Evolutionary conservation across 2,113 vertebrate genomes (phyloP), one percentile per base, ranked within the genome.

Genomic region (Lepus americanus): DNA sequence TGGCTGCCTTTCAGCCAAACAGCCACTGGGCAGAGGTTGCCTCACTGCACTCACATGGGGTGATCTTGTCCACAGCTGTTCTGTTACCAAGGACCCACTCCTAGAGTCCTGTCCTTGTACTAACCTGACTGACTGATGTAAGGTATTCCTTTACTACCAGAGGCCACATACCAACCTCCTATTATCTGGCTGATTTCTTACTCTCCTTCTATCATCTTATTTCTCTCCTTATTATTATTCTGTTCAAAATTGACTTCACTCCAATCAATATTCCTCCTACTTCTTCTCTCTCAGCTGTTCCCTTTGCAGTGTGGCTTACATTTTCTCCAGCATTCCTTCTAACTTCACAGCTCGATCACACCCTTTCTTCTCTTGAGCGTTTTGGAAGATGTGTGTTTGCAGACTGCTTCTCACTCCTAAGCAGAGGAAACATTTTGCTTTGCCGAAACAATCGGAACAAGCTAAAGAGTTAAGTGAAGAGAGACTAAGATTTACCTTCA

Each of bases 191-290:
- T 72, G 25, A 84, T 79, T 92, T 93, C 85, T 95, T 59, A 72
- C 2, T 87, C 80, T 94, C 33, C 12, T 79, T 74, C 49, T 0
- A 64, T 25, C 3, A 49, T 79, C 61, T 90, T 31, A 31, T 92
- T 95, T 82, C 55, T 84, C 92, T 84, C 66, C 44, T 85, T 77
- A 59, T 87, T 96, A 31, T 86, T 85, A 61, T 94, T 89, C 77
- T 70, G 63, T 16, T 87, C 39, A 86, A 82, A 97, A 86, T 74
- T n/a, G 22, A 82, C 86, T 70, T 51, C 14, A 17, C 25, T 74
- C 51, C 0, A 0, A 64, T 95, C 87, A 78, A 12, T 92, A 25
- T 9, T 81, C 84, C 33, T 74, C 66, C 80, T 27, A 72, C 14
- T 14, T 20, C 8, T 94, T 81, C 55, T 27, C 66, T 74, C 61